Evolutionary conservation across 92 coral and sea anemone species (phyloP).

Genomic region (Epizoanthus ramosus): DNA sequence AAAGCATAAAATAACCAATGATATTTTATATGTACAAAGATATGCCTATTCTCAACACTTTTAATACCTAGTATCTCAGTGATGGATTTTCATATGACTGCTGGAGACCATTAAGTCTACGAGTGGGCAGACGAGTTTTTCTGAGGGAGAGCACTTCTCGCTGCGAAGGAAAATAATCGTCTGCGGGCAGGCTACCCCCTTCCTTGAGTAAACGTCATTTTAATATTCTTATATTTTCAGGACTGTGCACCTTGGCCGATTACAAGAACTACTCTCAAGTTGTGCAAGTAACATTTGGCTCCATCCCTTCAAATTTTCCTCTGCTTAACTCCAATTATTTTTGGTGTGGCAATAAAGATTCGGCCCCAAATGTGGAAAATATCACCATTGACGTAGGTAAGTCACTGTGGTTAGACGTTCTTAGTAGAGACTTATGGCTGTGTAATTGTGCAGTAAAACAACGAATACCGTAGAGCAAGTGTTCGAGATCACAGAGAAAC

Average conservation of each 20-base stretch:
- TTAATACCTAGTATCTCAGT: no score
- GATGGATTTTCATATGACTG: no score
- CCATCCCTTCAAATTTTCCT: background rate
- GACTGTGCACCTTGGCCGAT: background rate
- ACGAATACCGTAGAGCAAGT: no score
- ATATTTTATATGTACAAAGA: no score
- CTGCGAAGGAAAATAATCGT: no score
- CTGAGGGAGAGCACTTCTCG: no score
- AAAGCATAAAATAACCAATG: no score
- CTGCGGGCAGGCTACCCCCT: no score
- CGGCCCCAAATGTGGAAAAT: background rate
- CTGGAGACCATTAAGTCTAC: no score
- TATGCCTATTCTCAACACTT: no score
- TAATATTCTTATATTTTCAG: background rate
- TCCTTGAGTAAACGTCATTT: background rate
- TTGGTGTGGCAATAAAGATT: background rate
- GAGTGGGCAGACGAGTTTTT: no score
- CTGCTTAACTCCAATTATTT: background rate
- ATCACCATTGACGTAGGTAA: constrained; percentile 8
- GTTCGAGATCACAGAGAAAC: no score
- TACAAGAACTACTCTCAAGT: constrained; percentile 1
- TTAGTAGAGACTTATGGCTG: background rate
- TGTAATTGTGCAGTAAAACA: background rate
- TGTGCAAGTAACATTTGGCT: background rate
- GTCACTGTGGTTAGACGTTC: background rate